A percentile compares a stretch with the other conserved stretches of the same genome.
These are phyloP conservation scores for Myotis vivesi DNA, from an alignment of 2,797 vertebrate species.

Conservation along the genomic window DNA sequence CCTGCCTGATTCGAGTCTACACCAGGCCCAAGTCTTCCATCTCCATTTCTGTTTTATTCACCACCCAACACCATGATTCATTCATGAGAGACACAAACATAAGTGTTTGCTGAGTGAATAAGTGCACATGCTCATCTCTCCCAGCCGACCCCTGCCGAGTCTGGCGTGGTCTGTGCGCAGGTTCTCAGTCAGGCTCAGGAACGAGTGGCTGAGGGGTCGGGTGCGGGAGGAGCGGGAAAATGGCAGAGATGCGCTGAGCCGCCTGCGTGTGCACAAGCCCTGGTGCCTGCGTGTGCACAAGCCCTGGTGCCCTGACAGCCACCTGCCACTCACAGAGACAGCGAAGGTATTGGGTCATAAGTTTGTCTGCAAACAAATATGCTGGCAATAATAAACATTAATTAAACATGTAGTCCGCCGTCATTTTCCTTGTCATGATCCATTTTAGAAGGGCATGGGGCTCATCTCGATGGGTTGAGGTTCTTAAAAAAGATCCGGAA, in stretches of 20 bases:
- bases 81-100: neutral
- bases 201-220: neutral
- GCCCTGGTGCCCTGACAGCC: neutral
- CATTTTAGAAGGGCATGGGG: neutral
- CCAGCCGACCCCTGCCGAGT: accelerated
- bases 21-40: neutral
- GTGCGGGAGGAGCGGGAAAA: neutral
- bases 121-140: neutral
- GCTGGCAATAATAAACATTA: constrained; percentile 53
- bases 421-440: constrained; percentile 37
- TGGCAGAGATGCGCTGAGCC: neutral
- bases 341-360: constrained; percentile 11
- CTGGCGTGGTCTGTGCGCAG: too few relatives aligned
- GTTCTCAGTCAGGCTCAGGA: neutral
- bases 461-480: neutral
- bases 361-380: constrained; percentile 47
- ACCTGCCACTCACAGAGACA: constrained; percentile 24
- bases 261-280: neutral
- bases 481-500: neutral
- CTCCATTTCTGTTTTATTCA: neutral
- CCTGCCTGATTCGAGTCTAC: neutral
- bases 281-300: neutral
- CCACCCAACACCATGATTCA: neutral
- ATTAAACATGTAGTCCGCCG: constrained; percentile 53
- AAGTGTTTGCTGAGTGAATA: neutral